Evolutionary conservation across 2,113 vertebrate genomes (phyloP), one percentile per base, ranked within the genome.

Genomic region (Actenoides lindsayi): DNA sequence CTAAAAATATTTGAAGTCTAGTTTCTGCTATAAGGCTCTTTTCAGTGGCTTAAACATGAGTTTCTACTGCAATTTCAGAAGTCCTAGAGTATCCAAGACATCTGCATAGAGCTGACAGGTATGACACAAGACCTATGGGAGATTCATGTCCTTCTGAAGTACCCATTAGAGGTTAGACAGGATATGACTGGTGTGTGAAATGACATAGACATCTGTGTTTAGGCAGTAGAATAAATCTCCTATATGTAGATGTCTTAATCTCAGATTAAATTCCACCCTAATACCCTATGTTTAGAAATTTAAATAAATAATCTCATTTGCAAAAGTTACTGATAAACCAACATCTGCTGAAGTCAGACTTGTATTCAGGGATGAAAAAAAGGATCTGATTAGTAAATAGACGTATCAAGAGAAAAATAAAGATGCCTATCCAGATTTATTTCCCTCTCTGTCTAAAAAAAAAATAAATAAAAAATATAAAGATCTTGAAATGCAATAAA

Each of bases 61-160:
- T 78, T 90, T 96, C 37, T 83, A 41, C 51, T 46, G 59, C 50
- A 93, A 50, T 92, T 93, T 93, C 51, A 83, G 83, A 90, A 92
- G 31, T 71, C 46, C 71, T 83, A 51, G 60, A 91, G 51, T 89
- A 91, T 74, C 46, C 60, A 90, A 94, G 67, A 92, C 76, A 94
- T 93, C 91, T 94, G 89, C 73, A 56, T 54, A 67, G 5, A 17
- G 37, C n/a, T 94, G 83, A 93, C 24, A 87, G 50, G 54, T 74
- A 92, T 46, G 46, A 70, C 83, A 81, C 37, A 93, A 51, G 33
- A 90, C 23, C 68, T 95, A 13, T 16, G 68, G 60, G 75, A 96
- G 68, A 81, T 83, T 81, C 67, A 63, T 83, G 46, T 25, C 23
- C 73, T 71, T 89, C 31, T 67, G 51, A 94, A 90, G 21, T 67